Percentiles rank a stretch among this genome's conserved stretches.
These are phyloP conservation scores for Brachionus calyciflorus DNA, from an alignment of 1,140 invertebrate genomes.

Conservation along the genomic window DNA sequence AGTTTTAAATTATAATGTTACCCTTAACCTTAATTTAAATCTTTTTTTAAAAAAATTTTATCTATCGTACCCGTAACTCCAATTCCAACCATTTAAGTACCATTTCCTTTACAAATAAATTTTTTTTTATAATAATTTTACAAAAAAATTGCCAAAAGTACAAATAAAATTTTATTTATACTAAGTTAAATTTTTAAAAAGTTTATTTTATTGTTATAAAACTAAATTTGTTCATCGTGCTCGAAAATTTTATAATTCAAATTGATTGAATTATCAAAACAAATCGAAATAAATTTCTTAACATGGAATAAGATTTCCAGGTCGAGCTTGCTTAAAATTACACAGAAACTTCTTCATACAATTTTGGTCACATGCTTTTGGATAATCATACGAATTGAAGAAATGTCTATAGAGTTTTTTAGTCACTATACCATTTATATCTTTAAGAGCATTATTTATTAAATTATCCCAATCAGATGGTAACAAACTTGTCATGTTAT, in stretches of 20 bases:
- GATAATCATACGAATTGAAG: neutral
- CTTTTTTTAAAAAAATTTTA: too few relatives aligned
- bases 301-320: neutral
- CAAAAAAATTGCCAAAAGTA: too few relatives aligned
- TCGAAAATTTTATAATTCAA: neutral
- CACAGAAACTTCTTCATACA: slow-evolving; percentile 38
- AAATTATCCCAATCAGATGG: slow-evolving; percentile 41
- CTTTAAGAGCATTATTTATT: neutral
- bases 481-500: neutral
- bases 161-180: too few relatives aligned
- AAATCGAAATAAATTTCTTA: neutral
- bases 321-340: slow-evolving; percentile 37
- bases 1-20: too few relatives aligned
- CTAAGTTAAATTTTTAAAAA: too few relatives aligned
- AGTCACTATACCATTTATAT: neutral
- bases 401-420: neutral
- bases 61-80: too few relatives aligned
- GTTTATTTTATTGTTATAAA: too few relatives aligned
- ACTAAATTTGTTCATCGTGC: too few relatives aligned
- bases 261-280: neutral
- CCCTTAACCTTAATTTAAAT: too few relatives aligned
- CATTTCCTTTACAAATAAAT: too few relatives aligned
- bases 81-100: too few relatives aligned
- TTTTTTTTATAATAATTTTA: too few relatives aligned
- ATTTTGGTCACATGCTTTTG: slow-evolving; percentile 30